Evolutionary conservation across 30 jellyfish, hydroid and myxozoan species (phyloP).

Genomic region (Sanderia malayensis): DNA sequence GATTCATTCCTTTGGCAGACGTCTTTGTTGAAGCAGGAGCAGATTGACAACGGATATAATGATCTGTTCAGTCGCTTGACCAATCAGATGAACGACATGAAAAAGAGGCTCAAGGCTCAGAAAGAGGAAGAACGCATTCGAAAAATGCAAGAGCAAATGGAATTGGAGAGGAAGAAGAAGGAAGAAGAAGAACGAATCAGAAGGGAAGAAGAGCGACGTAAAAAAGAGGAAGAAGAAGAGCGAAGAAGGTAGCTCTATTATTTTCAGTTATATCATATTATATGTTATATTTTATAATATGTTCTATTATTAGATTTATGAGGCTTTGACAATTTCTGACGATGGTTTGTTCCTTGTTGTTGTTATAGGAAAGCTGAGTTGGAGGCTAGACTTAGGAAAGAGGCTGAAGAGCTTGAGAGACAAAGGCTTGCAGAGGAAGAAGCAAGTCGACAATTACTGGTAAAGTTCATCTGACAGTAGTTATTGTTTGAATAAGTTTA

Average conservation of each 20-base stretch:
- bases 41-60: slow-evolving; percentile 59
- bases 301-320: no score
- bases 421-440: slow-evolving; percentile 73
- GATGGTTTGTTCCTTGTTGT: no score
- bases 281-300: no score
- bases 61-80: slow-evolving; percentile 63
- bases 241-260: slow-evolving; percentile 22
- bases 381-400: slow-evolving; percentile 84
- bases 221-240: slow-evolving; percentile 45
- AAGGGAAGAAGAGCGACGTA: slow-evolving; percentile 39
- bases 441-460: slow-evolving; percentile 49
- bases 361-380: slow-evolving; percentile 75
- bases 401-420: slow-evolving; percentile 78
- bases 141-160: slow-evolving; percentile 92
- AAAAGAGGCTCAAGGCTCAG: slow-evolving; percentile 73
- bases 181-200: slow-evolving; percentile 74
- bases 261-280: no score
- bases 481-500: no score
- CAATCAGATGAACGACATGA: slow-evolving; percentile 57
- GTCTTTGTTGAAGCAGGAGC: slow-evolving; percentile 58
- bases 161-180: slow-evolving; percentile 72
- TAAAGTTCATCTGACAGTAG: no score
- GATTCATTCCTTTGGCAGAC: slow-evolving; percentile 13
- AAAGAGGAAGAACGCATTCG: slow-evolving; percentile 84
- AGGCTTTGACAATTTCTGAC: no score